Conservation (phyloP, 2,113 vertebrate species). For the Odontophorus gujanensis region DNA sequence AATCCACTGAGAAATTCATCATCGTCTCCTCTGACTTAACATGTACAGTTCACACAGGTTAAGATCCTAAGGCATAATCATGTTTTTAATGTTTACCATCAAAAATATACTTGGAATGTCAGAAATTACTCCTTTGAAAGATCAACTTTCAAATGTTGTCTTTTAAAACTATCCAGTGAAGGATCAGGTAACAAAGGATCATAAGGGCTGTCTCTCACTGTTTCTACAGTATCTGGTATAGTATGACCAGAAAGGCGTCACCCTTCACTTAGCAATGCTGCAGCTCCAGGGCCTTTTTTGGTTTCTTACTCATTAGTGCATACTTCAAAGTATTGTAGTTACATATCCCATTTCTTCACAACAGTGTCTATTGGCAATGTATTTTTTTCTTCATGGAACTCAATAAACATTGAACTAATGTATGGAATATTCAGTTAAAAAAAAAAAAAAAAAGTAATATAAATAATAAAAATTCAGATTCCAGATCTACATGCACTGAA, state of each 20-base stretch:
- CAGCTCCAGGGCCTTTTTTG: not conserved
- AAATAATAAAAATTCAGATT: not conserved
- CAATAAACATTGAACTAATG: not conserved
- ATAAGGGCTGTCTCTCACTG: not conserved
- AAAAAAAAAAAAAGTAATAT: not conserved
- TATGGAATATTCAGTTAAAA: not conserved
- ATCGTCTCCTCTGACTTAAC: not conserved
- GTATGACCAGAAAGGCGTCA: not conserved
- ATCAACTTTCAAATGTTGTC: not conserved
- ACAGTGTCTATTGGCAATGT: not conserved
- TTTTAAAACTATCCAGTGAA: not conserved
- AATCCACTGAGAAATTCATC: not conserved
- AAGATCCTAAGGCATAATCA: not conserved
- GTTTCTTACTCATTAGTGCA: not conserved
- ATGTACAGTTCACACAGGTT: not conserved
- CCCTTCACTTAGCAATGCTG: not conserved
- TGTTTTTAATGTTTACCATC: not conserved
- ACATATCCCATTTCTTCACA: not conserved
- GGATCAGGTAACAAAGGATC: not conserved
- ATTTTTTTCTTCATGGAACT: not conserved
- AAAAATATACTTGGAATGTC: constrained; percentile 43
- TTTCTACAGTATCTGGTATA: not conserved
- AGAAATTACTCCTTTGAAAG: constrained; percentile 11
- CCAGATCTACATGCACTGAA: not conserved
- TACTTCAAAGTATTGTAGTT: not conserved